Conservation (phyloP, 2,797 vertebrate genomes). For the Poecilia gillii region DNA sequence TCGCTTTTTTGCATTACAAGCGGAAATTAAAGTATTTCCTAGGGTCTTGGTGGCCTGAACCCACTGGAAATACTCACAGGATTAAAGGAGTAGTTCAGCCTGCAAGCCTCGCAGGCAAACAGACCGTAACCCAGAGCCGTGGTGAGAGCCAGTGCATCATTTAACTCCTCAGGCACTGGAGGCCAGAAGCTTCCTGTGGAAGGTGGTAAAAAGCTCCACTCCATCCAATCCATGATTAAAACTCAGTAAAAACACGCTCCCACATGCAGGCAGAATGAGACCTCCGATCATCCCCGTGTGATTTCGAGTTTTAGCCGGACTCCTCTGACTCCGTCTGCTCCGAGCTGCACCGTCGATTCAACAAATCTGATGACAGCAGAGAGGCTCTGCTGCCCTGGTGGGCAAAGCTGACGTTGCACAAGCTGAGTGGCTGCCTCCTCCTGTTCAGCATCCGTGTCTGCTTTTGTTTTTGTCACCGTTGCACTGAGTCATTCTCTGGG, state of each 20-base stretch:
- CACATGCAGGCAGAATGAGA: not conserved
- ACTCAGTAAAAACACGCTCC: constrained; percentile 26
- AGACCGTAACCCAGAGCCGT: constrained; percentile 70
- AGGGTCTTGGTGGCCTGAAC: not conserved
- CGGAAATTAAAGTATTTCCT: not conserved
- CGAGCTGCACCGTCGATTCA: constrained; percentile 47
- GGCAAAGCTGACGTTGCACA: constrained; percentile 61
- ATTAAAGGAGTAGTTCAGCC: constrained; percentile 61
- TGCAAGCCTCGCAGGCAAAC: constrained; percentile 64
- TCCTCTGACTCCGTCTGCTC: constrained; percentile 33
- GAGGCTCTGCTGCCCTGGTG: constrained; percentile 40
- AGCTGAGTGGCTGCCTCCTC: constrained; percentile 61
- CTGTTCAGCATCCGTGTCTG: constrained; percentile 35
- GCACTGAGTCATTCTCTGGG: constrained; percentile 66
- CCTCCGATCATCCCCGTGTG: not conserved
- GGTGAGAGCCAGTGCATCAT: constrained; percentile 63
- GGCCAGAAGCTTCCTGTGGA: constrained; percentile 29
- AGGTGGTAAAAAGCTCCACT: constrained; percentile 46
- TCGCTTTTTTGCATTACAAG: not conserved
- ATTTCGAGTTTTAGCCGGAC: not conserved
- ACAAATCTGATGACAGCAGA: constrained; percentile 59
- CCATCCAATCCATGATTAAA: constrained; percentile 64
- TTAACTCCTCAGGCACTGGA: constrained; percentile 44
- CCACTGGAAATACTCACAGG: constrained; percentile 67
- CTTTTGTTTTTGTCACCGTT: constrained; percentile 45